These are phyloP conservation scores for Balanococcus diminutus DNA, from an alignment of 2,888 invertebrate genomes.

Conservation along the genomic window DNA sequence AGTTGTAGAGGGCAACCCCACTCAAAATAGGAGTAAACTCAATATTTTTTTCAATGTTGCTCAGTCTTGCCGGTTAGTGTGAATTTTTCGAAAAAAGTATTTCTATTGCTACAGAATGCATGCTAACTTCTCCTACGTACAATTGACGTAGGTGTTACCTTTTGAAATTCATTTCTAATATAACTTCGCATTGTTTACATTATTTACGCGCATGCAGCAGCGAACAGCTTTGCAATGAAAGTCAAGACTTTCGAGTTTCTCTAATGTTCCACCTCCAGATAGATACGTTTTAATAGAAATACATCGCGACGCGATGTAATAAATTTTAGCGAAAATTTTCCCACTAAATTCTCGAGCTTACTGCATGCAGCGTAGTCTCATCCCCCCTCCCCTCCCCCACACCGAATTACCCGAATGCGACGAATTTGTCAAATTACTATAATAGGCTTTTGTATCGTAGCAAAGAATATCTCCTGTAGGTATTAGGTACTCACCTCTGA, in stretches of 20 bases:
- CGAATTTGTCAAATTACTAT: neutral
- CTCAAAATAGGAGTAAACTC: too few relatives aligned
- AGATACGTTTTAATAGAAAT: constrained; percentile 24
- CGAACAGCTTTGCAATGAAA: constrained; percentile 21
- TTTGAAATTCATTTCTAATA: constrained; percentile 38
- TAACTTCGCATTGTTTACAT: constrained; percentile 33
- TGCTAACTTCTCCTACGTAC: neutral
- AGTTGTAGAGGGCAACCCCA: too few relatives aligned
- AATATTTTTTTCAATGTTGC: too few relatives aligned
- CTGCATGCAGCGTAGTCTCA: neutral
- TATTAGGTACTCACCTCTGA: constrained; percentile 59
- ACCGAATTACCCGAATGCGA: neutral
- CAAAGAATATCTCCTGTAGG: neutral
- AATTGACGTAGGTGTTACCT: constrained; percentile 26
- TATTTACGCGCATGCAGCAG: constrained; percentile 1
- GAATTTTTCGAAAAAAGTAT: too few relatives aligned
- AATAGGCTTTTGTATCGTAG: neutral
- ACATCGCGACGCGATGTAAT: neutral
- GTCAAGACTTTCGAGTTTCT: constrained; percentile 24
- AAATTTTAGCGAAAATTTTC: constrained; percentile 9
- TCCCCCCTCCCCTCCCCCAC: neutral
- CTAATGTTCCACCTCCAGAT: constrained; percentile 25
- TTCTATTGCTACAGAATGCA: too few relatives aligned
- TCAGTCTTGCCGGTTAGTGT: too few relatives aligned
- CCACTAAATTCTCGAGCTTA: constrained; percentile 2